Conservation (phyloP, 2,797 vertebrate species). For the Gambusia yucatana region DNA sequence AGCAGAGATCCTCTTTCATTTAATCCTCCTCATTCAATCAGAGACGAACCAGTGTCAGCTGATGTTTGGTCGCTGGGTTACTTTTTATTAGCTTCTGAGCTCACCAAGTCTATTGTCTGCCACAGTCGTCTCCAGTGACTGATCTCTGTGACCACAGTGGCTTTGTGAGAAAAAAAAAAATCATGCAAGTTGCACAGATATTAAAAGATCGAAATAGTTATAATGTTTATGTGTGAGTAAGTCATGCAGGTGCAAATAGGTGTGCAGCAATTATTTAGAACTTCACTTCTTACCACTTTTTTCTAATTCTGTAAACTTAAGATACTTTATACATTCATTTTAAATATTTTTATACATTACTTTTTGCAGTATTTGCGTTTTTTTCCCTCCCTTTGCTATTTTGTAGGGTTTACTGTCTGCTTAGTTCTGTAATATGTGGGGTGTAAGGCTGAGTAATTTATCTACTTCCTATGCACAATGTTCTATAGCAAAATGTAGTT, state of each 20-base stretch:
- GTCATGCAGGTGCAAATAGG: neutral
- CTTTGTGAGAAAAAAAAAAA: neutral
- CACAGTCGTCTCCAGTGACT: neutral
- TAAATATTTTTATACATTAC: neutral
- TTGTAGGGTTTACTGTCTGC: neutral
- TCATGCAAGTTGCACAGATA: neutral
- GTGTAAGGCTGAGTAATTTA: neutral
- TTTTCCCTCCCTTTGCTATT: neutral
- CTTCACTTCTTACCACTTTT: neutral
- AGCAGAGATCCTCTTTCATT: slow-evolving; percentile 49
- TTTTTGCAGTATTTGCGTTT: neutral
- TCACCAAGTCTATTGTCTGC: slow-evolving; percentile 16
- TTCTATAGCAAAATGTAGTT: neutral
- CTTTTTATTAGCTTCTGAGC: slow-evolving; percentile 40
- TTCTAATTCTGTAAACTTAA: neutral
- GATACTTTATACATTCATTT: neutral
- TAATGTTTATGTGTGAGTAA: neutral
- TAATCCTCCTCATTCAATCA: slow-evolving; percentile 50
- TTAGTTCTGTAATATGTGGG: neutral
- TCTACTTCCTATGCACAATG: too few relatives aligned
- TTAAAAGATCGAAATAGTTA: neutral
- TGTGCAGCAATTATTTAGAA: neutral
- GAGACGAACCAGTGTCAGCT: slow-evolving; percentile 42
- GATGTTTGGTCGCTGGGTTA: slow-evolving; percentile 29
- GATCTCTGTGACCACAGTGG: slow-evolving; percentile 8